Evolutionary conservation across 2,797 vertebrate genomes (phyloP).

Genomic region (Falco peregrinus): DNA sequence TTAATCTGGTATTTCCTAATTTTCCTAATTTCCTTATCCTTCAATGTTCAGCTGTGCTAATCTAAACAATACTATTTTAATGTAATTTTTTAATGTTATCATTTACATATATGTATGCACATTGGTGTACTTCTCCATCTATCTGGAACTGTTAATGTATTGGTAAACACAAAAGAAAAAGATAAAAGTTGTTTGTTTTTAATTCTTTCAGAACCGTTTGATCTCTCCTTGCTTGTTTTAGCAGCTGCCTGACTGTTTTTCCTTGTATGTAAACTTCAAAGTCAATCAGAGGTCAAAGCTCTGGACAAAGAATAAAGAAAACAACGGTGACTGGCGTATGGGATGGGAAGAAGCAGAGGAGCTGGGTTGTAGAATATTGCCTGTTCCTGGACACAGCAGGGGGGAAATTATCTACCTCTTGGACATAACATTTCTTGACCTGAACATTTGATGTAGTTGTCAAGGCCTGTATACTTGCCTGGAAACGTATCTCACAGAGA

Average conservation of each 20-base stretch:
- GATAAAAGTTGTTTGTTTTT: slow-evolving; percentile 65
- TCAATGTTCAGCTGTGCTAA: not conserved
- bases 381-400: not conserved
- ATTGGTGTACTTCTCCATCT: slow-evolving; percentile 26
- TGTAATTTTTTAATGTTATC: not conserved
- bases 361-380: not conserved
- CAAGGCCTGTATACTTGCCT: not conserved
- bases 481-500: not conserved
- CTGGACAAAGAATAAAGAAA: slow-evolving; percentile 27
- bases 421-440: not conserved
- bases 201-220: slow-evolving; percentile 54
- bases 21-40: slow-evolving; percentile 54
- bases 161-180: slow-evolving; percentile 63
- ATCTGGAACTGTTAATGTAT: slow-evolving; percentile 40
- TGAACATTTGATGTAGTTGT: not conserved
- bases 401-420: not conserved
- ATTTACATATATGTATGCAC: not conserved
- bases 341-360: slow-evolving; percentile 6
- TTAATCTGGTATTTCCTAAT: slow-evolving; percentile 61
- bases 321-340: not conserved
- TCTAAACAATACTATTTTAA: slow-evolving; percentile 30
- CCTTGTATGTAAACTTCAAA: slow-evolving; percentile 66
- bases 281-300: slow-evolving; percentile 67
- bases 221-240: slow-evolving; percentile 60
- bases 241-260: slow-evolving; percentile 67